phyloP scores from a whole-genome alignment of 2,888 invertebrate species.

The Polydrusus tereticollis region DNA sequence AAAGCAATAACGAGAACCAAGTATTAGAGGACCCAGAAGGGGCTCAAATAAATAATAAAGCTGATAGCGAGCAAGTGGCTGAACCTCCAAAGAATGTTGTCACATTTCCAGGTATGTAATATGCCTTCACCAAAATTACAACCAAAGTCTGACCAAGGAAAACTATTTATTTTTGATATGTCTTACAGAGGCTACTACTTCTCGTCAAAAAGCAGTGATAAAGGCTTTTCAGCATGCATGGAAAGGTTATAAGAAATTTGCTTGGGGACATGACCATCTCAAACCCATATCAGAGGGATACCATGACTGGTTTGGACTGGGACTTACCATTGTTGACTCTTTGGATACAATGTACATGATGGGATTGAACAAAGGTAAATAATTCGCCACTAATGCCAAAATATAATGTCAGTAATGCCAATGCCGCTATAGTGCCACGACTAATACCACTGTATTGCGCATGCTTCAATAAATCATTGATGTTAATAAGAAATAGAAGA shows the following conservation, averaged over 20 bases:
- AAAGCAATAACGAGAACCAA: constrained; percentile 62
- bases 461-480: no score
- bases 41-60: constrained; percentile 60
- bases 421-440: no score
- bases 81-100: constrained; percentile 57
- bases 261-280: constrained; percentile 98
- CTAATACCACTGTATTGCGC: no score
- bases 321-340: constrained; percentile 95
- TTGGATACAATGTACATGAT: constrained; percentile 97
- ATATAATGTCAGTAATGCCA: no score
- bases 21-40: constrained; percentile 70
- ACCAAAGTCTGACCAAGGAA: no score
- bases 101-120: constrained; percentile 57
- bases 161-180: no score
- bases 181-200: constrained; percentile 79
- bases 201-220: constrained; percentile 87
- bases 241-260: constrained; percentile 92
- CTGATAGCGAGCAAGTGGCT: constrained; percentile 58
- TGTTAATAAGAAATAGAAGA: no score
- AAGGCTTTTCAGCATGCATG: constrained; percentile 94
- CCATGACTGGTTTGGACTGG: constrained; percentile 96
- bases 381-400: no score
- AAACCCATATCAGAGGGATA: constrained; percentile 88
- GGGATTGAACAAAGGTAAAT: constrained; percentile 88
- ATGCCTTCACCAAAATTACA: background rate